Percentiles rank a stretch among this genome's conserved stretches.
Evolutionary conservation across 2,888 invertebrate genomes (phyloP).

Genomic region (Tiliacea aurago): DNA sequence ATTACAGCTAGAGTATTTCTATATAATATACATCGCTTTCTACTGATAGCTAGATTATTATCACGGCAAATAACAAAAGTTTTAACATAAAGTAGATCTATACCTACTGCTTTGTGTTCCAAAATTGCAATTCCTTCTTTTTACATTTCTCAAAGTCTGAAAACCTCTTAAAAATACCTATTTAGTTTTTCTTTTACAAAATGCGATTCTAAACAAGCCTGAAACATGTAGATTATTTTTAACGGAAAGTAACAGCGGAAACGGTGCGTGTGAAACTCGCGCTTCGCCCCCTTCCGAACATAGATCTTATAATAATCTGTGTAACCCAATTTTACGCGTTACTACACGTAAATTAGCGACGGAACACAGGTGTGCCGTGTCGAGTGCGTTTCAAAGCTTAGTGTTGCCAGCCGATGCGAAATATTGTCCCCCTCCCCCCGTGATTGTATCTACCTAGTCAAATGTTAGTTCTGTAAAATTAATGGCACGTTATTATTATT

Average conservation of each 20-base stretch:
- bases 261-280: conserved; percentile 41
- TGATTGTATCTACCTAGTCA: background rate
- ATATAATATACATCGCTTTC: background rate
- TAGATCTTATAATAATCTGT: conserved; percentile 63
- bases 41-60: background rate
- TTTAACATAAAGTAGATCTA: no score
- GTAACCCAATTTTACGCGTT: conserved; percentile 64
- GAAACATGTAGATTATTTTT: conserved; percentile 30
- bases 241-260: conserved; percentile 19
- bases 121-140: background rate
- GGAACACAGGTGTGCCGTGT: conserved; percentile 65
- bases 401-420: conserved; percentile 56
- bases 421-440: conserved; percentile 30
- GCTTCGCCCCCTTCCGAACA: conserved; percentile 42
- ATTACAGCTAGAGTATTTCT: background rate
- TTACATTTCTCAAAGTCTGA: background rate
- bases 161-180: background rate
- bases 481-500: background rate
- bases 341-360: conserved; percentile 65
- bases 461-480: background rate
- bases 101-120: background rate
- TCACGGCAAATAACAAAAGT: background rate
- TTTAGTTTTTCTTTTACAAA: background rate
- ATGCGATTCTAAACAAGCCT: conserved; percentile 1
- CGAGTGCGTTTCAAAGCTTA: conserved; percentile 66